Base-by-base conservation (phyloP, 2,797 vertebrate genomes). In the Atherinosoma microstoma region DNA sequence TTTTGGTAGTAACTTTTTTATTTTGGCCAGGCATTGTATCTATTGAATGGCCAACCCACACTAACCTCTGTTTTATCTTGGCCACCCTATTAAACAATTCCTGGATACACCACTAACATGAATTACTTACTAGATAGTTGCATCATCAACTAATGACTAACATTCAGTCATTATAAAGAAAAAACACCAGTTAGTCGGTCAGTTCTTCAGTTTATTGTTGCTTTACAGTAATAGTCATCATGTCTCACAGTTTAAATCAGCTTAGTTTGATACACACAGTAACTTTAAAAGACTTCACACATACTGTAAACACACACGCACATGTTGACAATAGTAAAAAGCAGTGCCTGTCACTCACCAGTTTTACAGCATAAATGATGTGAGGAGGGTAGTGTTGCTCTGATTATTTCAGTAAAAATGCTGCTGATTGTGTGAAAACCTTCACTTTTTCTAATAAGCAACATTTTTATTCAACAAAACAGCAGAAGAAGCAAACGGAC, bases 171-270 rank as follows among this genome's bases (percentile, higher is more conserved):
- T 12, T 22, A 15, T 27, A 15, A 38, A 68, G 11, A 40, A 58
- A 58, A 42, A 64, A 42, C n/a, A 34, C 6, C 38, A 30, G 7
- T 64, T 56, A 65, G 34, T 76, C 11, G 66, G 73, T 84, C 68
- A 80, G 60, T 74, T 40, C 57, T 79, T 38, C 73, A 56, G 29
- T 91, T 88, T 89, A 89, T 87, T 87, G 75, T 71, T 62, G 67
- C 53, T 85, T 79, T 79, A 82, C 64, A 83, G 40, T 83, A 84
- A 89, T 66, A 85, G 75, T 86, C 73, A 45, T 85, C 51, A 82
- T 66, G 66, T 76, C 57, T 83, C 79, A 87, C 75, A 80, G 78
- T 87, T 83, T 79, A 40, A 73, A 66, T 68, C 67, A 82, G 59
- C 58, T 76, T 51, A 74, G 49, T 70, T 76, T 79, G 59, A 62